A percentile compares a stretch with the other conserved stretches of the same genome.
phyloP scores from a whole-genome alignment of 1,140 invertebrate genomes.

The Pollicipes pollicipes region DNA sequence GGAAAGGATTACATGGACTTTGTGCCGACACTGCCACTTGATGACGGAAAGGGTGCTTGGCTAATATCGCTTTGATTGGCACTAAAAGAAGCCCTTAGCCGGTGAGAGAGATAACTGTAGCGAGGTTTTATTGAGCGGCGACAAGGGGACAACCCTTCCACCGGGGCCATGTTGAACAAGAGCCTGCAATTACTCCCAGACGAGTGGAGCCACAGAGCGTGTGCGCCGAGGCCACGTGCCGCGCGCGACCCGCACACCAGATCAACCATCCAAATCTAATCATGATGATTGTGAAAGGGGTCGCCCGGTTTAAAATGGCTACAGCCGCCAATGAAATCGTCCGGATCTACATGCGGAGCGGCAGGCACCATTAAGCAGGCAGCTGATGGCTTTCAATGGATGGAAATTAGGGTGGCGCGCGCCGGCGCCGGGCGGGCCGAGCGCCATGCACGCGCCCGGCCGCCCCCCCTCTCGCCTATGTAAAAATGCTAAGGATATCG shows the following conservation, averaged over 20 bases:
- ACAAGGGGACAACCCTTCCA: background rate
- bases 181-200: background rate
- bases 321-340: background rate
- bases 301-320: background rate
- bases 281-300: conserved; percentile 1
- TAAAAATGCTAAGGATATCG: background rate
- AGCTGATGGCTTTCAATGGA: background rate
- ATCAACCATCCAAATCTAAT: background rate
- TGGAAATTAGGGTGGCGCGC: background rate
- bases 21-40: background rate
- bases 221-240: too few species aligned
- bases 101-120: background rate
- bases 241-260: too few species aligned
- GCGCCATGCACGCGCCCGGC: too few species aligned
- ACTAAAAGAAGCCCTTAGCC: background rate
- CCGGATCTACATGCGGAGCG: background rate
- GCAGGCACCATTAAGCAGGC: background rate
- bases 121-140: background rate
- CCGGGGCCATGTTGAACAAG: background rate
- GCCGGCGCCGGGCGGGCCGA: too few species aligned
- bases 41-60: background rate
- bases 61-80: conserved; percentile 1
- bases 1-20: background rate
- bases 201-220: background rate
- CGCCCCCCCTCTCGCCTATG: background rate